Evolutionary conservation across 1,140 invertebrate species (phyloP), one percentile per base, ranked within the genome.

Genomic region (Stegodyphus dumicola): DNA sequence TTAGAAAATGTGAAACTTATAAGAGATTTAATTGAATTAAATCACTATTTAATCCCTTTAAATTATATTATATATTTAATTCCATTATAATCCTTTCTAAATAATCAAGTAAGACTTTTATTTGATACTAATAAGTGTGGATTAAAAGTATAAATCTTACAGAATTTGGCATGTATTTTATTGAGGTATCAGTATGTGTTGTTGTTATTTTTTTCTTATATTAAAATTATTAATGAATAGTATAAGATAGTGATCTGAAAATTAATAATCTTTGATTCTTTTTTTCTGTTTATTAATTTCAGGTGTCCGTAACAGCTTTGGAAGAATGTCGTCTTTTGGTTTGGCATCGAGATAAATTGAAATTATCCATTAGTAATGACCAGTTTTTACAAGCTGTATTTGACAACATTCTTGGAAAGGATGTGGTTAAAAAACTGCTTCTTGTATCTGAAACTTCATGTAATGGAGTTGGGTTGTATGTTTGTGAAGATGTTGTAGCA

Each of bases 391-490:
- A 95, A 89, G 94, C 95, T 11, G 94, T 97, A 56, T 95, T 97
- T 90, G 95, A 96, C 91, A 95, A 96, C 89, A 94, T 97, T 87
- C 92, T 97, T 67, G 96, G 95, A 17, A 92, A 95, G 88, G 96
- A 97, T 91, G 95, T 97, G 84, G 96, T 96, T 11, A 95, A 95
- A 89, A 97, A 97, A 91, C 92, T 97, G 15, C 95, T 96, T 93
- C 95, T 96, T 93, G 95, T 96, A 89, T 91, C 87, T 10, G 88
- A 88, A 71, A 80, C 79, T 11, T 85, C 80, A 18, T 79, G 83
- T 76, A 88, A 88, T 84, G 83, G 81, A 4, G 52, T 74, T 13
- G 71, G 60, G 10, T 60, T 87, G 48, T 78, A 80, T 80, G 73
- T 85, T 9, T 54, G 84, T 73, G 70, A 86, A 52, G 71, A 87